A percentile compares a stretch with the other conserved stretches of the same genome.
These are phyloP conservation scores for Epizoanthus illoricatus DNA, from an alignment of 92 coral and sea anemone genomes.

Conservation along the genomic window DNA sequence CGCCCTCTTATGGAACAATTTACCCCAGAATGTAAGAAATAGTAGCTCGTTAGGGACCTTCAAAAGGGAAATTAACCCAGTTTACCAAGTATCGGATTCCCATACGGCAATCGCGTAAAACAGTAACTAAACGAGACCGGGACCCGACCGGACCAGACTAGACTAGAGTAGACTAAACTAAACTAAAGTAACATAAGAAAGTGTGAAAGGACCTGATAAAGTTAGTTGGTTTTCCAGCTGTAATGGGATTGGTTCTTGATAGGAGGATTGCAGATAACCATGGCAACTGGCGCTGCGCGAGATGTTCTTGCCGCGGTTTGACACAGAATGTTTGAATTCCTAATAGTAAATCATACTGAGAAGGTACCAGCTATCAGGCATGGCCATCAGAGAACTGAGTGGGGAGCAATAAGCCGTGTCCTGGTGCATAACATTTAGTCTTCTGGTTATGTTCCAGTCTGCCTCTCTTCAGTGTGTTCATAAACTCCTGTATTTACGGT, in stretches of 20 bases:
- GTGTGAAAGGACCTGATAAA: slow-evolving; percentile 49
- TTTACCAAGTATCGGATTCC: too few relatives aligned
- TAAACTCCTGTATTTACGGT: slow-evolving; percentile 52
- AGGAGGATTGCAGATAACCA: slow-evolving; percentile 50
- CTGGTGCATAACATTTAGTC: slow-evolving; percentile 47
- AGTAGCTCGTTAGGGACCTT: too few relatives aligned
- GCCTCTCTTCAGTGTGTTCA: slow-evolving; percentile 43
- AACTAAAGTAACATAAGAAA: background rate
- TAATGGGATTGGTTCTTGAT: slow-evolving; percentile 41
- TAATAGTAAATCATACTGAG: slow-evolving; percentile 39
- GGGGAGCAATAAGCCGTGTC: slow-evolving; percentile 52
- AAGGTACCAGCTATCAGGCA: slow-evolving; percentile 61
- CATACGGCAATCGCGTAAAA: too few relatives aligned
- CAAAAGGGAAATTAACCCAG: too few relatives aligned
- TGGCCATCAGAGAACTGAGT: slow-evolving; percentile 56
- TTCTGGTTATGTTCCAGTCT: slow-evolving; percentile 51
- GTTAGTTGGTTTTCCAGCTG: slow-evolving; percentile 44
- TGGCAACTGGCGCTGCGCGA: slow-evolving; percentile 47
- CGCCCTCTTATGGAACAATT: too few relatives aligned
- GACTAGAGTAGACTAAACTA: too few relatives aligned
- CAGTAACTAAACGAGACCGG: too few relatives aligned
- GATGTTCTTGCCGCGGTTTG: slow-evolving; percentile 51
- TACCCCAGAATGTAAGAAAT: too few relatives aligned
- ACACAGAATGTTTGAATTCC: slow-evolving; percentile 41
- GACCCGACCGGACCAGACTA: too few relatives aligned